phyloP scores from a whole-genome alignment of 2,888 invertebrate species.

The Nomada ruficornis region DNA sequence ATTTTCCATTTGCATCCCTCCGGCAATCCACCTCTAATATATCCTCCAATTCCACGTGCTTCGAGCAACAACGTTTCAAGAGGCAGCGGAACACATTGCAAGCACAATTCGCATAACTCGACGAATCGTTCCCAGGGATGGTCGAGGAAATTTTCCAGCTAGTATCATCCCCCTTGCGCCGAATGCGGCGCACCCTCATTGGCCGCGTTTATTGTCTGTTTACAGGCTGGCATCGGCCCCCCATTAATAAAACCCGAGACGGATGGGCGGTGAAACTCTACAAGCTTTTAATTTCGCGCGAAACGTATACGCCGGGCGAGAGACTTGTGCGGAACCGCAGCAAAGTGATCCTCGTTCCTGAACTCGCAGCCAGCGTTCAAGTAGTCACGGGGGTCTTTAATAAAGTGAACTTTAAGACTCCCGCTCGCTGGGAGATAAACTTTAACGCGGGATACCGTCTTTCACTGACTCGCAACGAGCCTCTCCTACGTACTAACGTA shows the following conservation, averaged over 20 bases:
- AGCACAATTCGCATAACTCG: conserved; percentile 3
- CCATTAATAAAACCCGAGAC: conserved; percentile 71
- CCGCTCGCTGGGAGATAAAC: conserved; percentile 76
- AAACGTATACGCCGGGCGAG: conserved; percentile 62
- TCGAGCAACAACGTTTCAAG: background rate
- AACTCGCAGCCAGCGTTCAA: conserved; percentile 51
- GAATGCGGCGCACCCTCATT: conserved; percentile 30
- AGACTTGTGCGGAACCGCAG: conserved; percentile 63
- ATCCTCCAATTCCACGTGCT: background rate
- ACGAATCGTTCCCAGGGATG: conserved; percentile 2
- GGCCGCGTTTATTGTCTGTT: conserved; percentile 59
- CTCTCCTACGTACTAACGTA: conserved; percentile 32
- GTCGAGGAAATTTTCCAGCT: conserved; percentile 19
- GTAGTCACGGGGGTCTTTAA: conserved; percentile 76
- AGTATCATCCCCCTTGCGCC: background rate
- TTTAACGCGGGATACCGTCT: conserved; percentile 74
- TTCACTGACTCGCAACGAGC: conserved; percentile 52
- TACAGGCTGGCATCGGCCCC: conserved; percentile 60
- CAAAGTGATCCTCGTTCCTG: conserved; percentile 54
- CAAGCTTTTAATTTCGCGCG: conserved; percentile 74
- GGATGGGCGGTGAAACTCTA: conserved; percentile 66
- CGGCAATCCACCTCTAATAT: background rate
- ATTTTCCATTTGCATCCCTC: too few relatives aligned
- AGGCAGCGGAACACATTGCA: background rate
- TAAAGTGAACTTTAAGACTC: conserved; percentile 80